phyloP scores from a whole-genome alignment of 2,888 invertebrate genomes.

The Scrobipalpa atriplicella region DNA sequence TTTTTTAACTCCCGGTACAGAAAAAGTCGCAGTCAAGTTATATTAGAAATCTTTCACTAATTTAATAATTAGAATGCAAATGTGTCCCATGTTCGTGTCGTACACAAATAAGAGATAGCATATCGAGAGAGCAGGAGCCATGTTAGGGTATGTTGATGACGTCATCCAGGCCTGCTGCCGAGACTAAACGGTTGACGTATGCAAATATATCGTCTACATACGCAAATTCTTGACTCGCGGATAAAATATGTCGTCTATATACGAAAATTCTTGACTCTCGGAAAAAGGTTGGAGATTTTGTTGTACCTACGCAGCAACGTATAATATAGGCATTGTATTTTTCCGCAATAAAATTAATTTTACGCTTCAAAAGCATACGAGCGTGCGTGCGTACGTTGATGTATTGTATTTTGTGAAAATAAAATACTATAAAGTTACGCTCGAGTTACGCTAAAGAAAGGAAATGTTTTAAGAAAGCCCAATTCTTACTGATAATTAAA shows the following conservation, averaged over 20 bases:
- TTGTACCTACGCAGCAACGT: neutral
- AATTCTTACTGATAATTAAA: no score
- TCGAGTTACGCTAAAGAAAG: neutral
- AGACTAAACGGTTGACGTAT: constrained; percentile 16
- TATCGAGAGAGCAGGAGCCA: neutral
- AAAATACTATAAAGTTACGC: no score
- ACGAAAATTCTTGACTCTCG: neutral
- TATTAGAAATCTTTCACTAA: neutral
- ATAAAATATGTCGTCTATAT: neutral
- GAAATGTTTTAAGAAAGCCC: neutral
- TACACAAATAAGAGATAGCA: neutral
- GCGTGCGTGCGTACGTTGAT: neutral
- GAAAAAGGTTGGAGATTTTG: neutral
- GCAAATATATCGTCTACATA: constrained; percentile 10
- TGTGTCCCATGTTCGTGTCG: neutral
- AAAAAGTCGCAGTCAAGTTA: no score
- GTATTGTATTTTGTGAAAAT: neutral
- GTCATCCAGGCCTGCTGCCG: neutral
- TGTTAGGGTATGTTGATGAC: neutral
- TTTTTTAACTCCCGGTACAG: no score
- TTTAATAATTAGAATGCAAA: constrained; percentile 4
- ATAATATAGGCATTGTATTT: neutral
- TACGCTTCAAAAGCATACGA: neutral
- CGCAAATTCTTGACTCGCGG: neutral
- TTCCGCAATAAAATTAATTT: neutral